Base-by-base conservation (phyloP, 2,888 invertebrate species). In the Diploptera punctata region DNA sequence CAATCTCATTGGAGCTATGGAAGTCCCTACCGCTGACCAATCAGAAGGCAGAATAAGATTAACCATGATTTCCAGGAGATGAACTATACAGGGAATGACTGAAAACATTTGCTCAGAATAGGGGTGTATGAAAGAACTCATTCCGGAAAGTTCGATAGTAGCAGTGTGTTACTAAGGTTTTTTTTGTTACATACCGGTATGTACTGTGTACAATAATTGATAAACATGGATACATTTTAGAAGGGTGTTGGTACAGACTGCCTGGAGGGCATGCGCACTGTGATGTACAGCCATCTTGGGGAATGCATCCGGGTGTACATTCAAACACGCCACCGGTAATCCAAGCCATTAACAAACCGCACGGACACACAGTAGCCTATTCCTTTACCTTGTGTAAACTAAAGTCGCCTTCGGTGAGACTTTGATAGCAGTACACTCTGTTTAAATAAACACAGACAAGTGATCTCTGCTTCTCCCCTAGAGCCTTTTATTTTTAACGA, bases 331-430 rank as follows among this genome's bases (percentile, higher is more conserved):
- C 21, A 29, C 57, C 57, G n/a, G n/a, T 31, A 57, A 31, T 52
- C 29, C 57, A 29, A n/a, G 16, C 57, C 57, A 57, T 57, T 57
- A 57, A 57, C 57, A 57, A 57, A n/a, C 57, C 57, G n/a, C 57
- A 57, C 29, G n/a, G n/a, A 57, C 31, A 57, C 4, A 57, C 26
- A 16, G 29, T 29, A 0, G n/a, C 29, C 18, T n/a, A 2, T 2
- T 29, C 52, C 52, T 21, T 52, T 52, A 52, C 52, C 52, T 52
- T 24, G 10, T 24, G 13, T 13, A 52, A 52, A 24, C 52, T 24
- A 24, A 24, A 5, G 24, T 19, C 21, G 52, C 7, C 52, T 24
- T 24, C 24, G 9, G 7, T 52, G 24, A 16, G 21, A 10, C 49
- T 21, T 1, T n/a, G 49, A 49, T 49, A 19, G 10, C 13, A 19